These are phyloP conservation scores for Andricus curvator DNA, from an alignment of 2,888 invertebrate species.

Conservation along the genomic window DNA sequence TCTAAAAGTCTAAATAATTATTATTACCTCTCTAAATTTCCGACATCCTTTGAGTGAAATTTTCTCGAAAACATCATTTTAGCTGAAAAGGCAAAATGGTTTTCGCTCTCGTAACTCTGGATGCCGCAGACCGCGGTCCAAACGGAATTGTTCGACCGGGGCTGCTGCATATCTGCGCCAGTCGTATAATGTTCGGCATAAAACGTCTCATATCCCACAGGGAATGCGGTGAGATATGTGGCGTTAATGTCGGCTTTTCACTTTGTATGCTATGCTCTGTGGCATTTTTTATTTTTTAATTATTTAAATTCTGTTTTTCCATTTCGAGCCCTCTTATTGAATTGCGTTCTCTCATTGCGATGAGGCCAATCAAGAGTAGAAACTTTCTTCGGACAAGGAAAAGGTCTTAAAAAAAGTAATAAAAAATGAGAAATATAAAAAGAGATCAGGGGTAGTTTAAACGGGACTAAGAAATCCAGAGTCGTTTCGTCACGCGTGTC, in stretches of 20 bases:
- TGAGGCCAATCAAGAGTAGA: background rate
- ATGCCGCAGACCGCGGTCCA: slow-evolving; percentile 26
- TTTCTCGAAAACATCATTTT: slow-evolving; percentile 16
- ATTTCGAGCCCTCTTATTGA: background rate
- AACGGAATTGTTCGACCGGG: slow-evolving; percentile 35
- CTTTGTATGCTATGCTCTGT: slow-evolving; percentile 26
- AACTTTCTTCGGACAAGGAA: background rate
- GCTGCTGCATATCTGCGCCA: slow-evolving; percentile 38
- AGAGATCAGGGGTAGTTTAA: slow-evolving; percentile 40
- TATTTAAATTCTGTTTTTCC: background rate
- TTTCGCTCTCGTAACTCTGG: slow-evolving; percentile 37
- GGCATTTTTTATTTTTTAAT: slow-evolving; percentile 19
- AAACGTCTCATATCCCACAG: slow-evolving; percentile 41
- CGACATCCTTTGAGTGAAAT: background rate
- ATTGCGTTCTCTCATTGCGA: background rate
- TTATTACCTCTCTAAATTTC: slow-evolving; percentile 7
- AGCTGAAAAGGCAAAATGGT: slow-evolving; percentile 24
- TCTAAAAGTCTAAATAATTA: background rate
- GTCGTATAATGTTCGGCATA: slow-evolving; percentile 41
- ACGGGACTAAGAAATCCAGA: slow-evolving; percentile 48
- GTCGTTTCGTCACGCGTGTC: slow-evolving; percentile 49
- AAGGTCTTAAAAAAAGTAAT: slow-evolving; percentile 4
- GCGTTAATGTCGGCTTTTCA: slow-evolving; percentile 35
- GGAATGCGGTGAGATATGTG: slow-evolving; percentile 38
- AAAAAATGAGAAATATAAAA: slow-evolving; percentile 32